Evolutionary conservation across 2,113 vertebrate species (phyloP).

Genomic region (Actenoides hombroni): DNA sequence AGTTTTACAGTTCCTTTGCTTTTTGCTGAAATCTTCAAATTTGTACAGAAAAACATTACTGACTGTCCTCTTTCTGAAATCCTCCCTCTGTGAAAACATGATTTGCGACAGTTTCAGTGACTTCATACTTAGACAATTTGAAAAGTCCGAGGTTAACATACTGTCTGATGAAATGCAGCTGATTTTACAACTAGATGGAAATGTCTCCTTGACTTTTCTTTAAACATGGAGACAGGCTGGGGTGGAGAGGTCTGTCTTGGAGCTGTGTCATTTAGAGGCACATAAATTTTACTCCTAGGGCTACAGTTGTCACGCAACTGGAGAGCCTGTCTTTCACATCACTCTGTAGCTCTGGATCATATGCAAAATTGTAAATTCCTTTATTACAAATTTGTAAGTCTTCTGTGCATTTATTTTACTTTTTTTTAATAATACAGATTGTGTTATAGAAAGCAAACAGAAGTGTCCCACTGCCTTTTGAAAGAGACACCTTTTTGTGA

Average conservation of each 20-base stretch:
- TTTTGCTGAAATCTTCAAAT: background rate
- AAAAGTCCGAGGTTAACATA: constrained; percentile 15
- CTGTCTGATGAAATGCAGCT: background rate
- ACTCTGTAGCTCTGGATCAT: background rate
- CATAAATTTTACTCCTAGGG: constrained; percentile 5
- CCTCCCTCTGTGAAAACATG: background rate
- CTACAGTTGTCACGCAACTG: background rate
- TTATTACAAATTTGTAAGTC: background rate
- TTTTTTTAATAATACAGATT: background rate
- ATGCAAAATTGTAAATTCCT: background rate
- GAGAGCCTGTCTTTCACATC: background rate
- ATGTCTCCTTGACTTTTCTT: background rate
- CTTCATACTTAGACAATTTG: background rate
- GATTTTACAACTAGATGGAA: background rate
- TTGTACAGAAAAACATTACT: background rate
- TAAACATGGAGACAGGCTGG: background rate
- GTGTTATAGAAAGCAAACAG: background rate
- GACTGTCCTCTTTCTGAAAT: background rate
- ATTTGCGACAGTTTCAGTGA: constrained; percentile 34
- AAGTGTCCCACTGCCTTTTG: background rate
- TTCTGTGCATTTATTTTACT: background rate
- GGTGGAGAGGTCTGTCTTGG: background rate
- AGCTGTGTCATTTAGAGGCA: background rate
- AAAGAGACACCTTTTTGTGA: background rate
- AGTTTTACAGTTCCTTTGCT: background rate